phyloP scores from a whole-genome alignment of 1,140 invertebrate genomes.

The Drosophila erecta region DNA sequence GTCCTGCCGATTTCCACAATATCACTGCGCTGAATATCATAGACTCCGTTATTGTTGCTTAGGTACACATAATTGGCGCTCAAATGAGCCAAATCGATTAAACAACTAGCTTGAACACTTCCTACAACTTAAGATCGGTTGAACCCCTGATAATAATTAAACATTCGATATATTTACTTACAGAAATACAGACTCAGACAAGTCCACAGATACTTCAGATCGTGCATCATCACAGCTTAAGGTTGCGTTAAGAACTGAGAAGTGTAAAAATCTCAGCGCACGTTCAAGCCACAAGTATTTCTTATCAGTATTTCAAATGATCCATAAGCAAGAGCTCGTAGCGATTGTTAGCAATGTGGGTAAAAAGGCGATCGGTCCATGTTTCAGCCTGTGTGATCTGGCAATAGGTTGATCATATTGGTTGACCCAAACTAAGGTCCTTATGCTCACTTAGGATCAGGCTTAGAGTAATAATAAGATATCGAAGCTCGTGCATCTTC shows the following conservation, averaged over 20 bases:
- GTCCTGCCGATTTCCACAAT: background rate
- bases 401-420: background rate
- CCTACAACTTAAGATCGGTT: background rate
- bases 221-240: background rate
- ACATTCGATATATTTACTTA: background rate
- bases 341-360: background rate
- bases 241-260: background rate
- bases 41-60: background rate
- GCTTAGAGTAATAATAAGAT: background rate
- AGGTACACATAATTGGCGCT: background rate
- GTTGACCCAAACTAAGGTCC: background rate
- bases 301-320: background rate
- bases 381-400: background rate
- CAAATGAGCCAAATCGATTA: background rate
- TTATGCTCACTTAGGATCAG: background rate
- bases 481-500: no score
- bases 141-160: background rate
- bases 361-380: background rate
- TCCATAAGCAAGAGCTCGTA: background rate
- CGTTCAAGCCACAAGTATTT: background rate
- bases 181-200: background rate
- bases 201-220: background rate
- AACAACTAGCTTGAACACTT: background rate
- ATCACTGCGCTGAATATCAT: conserved; percentile 1
- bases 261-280: background rate